Percentiles rank a stretch among this genome's conserved stretches.
These are phyloP conservation scores for Invenusta paracnida DNA, from an alignment of 2,888 invertebrate species.

Conservation along the genomic window DNA sequence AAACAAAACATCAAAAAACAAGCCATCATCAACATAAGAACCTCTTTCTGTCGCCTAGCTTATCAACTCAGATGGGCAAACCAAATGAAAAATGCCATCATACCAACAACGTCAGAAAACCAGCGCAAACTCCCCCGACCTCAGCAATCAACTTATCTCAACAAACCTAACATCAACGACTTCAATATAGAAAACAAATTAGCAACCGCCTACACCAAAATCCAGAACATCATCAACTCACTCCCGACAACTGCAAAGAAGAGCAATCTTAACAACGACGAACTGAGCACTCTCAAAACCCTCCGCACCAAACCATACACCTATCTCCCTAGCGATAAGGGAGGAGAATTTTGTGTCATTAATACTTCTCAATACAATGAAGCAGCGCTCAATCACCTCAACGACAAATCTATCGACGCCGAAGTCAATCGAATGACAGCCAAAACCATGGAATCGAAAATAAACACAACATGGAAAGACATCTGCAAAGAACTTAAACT, in stretches of 20 bases:
- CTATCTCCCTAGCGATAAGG: not conserved
- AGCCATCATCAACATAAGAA: not conserved
- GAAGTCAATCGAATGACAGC: not conserved
- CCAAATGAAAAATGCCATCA: not conserved
- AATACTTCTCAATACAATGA: not conserved
- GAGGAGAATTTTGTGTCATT: not conserved
- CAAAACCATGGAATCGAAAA: not conserved
- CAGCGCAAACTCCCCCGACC: not conserved
- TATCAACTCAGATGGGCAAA: not conserved
- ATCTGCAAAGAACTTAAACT: not conserved
- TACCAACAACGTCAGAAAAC: not conserved
- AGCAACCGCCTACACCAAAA: not conserved
- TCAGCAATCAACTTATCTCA: not conserved
- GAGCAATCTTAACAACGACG: not conserved
- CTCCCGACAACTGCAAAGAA: not conserved
- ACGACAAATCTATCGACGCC: not conserved
- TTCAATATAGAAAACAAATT: not conserved
- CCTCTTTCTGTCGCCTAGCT: not conserved
- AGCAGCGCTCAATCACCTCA: not conserved
- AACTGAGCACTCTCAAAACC: not conserved
- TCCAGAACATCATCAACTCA: not conserved
- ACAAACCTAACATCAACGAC: not conserved
- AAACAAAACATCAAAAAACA: not conserved
- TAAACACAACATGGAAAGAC: not conserved
- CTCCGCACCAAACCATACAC: not conserved